Evolutionary conservation across 1,140 invertebrate species (phyloP).

Genomic region (Eupeodes corollae): DNA sequence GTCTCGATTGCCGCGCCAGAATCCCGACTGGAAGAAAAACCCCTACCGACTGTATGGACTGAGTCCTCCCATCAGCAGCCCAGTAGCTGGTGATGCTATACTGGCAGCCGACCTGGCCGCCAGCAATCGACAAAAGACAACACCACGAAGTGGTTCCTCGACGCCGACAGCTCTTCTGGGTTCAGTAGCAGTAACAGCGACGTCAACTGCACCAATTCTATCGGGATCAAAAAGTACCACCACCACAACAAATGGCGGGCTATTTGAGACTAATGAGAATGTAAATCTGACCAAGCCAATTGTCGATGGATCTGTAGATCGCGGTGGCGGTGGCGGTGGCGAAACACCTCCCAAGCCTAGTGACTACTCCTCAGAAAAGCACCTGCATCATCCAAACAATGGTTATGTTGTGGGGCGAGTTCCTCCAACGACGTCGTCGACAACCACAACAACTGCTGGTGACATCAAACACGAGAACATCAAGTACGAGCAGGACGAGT

Average conservation of each 20-base stretch:
- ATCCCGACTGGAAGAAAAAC: slow-evolving; percentile 18
- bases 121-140: slow-evolving; percentile 5
- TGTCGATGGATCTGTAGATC: slow-evolving; percentile 23
- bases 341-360: slow-evolving; percentile 11
- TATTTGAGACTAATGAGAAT: too few species aligned
- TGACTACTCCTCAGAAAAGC: slow-evolving; percentile 1
- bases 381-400: slow-evolving; percentile 15
- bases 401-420: slow-evolving; percentile 11
- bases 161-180: slow-evolving; percentile 10
- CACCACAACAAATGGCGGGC: too few species aligned
- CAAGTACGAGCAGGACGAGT: slow-evolving; percentile 29
- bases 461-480: slow-evolving; percentile 24
- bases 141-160: slow-evolving; percentile 12
- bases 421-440: slow-evolving; percentile 3
- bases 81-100: slow-evolving; percentile 4
- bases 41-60: slow-evolving; percentile 10
- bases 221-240: too few species aligned
- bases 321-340: slow-evolving; percentile 1
- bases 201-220: too few species aligned
- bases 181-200: slow-evolving; percentile 3
- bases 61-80: background rate
- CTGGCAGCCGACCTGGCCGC: slow-evolving; percentile 6
- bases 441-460: slow-evolving; percentile 1
- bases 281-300: slow-evolving; percentile 15
- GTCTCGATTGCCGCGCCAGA: slow-evolving; percentile 21